Conservation (phyloP, 2,113 vertebrate species). For the Tyrannus savana region DNA sequence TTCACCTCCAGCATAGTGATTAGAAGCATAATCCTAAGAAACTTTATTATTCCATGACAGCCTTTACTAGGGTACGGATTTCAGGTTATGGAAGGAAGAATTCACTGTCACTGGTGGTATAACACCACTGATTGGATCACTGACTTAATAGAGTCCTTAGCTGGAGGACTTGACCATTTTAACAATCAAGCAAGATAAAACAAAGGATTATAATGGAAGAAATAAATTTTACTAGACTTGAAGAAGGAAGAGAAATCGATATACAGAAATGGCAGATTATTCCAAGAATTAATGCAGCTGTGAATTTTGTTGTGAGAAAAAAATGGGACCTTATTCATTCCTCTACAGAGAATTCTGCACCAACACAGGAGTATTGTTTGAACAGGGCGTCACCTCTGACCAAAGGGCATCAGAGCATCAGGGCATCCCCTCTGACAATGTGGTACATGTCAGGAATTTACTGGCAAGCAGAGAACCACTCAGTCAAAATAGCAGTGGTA, state of each 20-base stretch:
- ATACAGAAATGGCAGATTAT: not conserved
- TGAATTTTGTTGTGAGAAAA: not conserved
- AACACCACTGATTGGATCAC: not conserved
- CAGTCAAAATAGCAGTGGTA: not conserved
- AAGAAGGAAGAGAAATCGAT: not conserved
- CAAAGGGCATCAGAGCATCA: not conserved
- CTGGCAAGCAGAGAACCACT: not conserved
- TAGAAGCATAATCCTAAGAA: not conserved
- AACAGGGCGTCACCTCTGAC: not conserved
- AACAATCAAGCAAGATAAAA: not conserved
- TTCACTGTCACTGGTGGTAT: not conserved
- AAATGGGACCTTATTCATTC: not conserved
- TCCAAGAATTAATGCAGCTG: not conserved
- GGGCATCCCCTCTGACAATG: not conserved
- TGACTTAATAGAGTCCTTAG: not conserved
- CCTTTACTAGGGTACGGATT: not conserved
- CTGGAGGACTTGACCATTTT: not conserved
- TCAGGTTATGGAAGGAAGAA: not conserved
- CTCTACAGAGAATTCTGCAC: not conserved
- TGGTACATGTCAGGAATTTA: not conserved
- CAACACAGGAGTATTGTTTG: not conserved
- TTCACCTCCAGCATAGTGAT: not conserved
- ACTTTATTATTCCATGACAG: not conserved
- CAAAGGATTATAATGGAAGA: not conserved
- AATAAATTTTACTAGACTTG: not conserved